A percentile compares a stretch with the other conserved stretches of the same genome.
Evolutionary conservation across 2,888 invertebrate genomes (phyloP).

Genomic region (Adelognathus sp.): DNA sequence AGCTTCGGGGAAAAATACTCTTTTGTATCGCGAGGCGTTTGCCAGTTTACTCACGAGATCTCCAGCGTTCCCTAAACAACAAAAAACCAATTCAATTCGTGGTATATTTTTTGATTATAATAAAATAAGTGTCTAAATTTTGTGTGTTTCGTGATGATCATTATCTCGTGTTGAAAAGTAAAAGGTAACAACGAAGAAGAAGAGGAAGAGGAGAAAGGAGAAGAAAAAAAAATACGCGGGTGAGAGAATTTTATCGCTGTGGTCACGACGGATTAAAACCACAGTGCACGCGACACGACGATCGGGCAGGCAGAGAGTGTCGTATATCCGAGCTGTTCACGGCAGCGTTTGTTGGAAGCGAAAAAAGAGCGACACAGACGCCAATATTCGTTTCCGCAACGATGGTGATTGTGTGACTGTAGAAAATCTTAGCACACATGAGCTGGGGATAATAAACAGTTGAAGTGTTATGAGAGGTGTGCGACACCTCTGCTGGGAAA

Average conservation of each 20-base stretch:
- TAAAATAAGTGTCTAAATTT: neutral
- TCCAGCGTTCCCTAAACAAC: too few relatives aligned
- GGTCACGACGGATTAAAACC: too few relatives aligned
- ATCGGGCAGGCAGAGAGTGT: neutral
- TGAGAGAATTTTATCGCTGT: neutral
- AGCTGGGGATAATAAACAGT: neutral
- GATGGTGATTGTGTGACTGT: too few relatives aligned
- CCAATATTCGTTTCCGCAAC: neutral
- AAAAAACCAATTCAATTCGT: too few relatives aligned
- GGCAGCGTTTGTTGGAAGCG: neutral
- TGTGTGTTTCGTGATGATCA: neutral
- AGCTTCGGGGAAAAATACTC: too few relatives aligned
- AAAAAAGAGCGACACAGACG: neutral
- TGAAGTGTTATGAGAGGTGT: neutral
- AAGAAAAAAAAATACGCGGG: neutral
- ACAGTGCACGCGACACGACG: constrained; percentile 2
- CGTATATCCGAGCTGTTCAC: neutral
- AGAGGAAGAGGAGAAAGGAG: neutral
- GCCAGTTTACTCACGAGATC: too few relatives aligned
- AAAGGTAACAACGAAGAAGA: neutral
- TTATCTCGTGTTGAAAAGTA: neutral
- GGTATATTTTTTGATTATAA: too few relatives aligned
- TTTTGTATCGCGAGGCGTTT: too few relatives aligned
- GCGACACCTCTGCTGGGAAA: neutral
- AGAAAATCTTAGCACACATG: too few relatives aligned